Evolutionary conservation across 2,888 invertebrate genomes (phyloP), one percentile per base, ranked within the genome.

Genomic region (Pammene fasciana): DNA sequence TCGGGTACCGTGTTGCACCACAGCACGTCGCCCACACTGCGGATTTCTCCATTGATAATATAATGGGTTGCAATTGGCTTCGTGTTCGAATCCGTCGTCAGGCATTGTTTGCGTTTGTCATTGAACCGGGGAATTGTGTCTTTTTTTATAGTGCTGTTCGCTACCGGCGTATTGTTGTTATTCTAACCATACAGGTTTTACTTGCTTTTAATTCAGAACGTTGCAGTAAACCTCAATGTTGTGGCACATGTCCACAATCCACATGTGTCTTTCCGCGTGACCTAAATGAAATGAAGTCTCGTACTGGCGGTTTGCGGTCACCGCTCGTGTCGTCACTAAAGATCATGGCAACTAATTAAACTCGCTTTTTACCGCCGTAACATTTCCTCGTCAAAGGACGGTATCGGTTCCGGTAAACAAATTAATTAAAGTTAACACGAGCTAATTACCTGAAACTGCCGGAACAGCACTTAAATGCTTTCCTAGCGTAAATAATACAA

Each of bases 11-110:
- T 72, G 82, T 89, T 73, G 66, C 84, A 86, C 74, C 79, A 38
- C 43, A 38, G 59, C 71, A 77, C 75, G 76, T 80, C 87, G 84
- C 89, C 89, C 83, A 87, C 88, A 83, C 75, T 74, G 75, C 79
- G 81, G 89, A 89, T 91, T 88, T 89, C 89, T 87, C 89, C 86
- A 86, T 89, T 88, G 86, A 89, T 70, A 70, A 70, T 89, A 86
- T 76, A 82, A 86, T 82, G 82, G 86, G 82, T 80, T 82, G 76
- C 84, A 84, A 82, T 85, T 84, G 84, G 80, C 80, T 81, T 78
- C 76, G 75, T 78, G 82, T 82, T 83, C 77, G 74, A 79, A 82
- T 85, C 79, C 75, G 76, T 77, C 75, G 74, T 75, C 75, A 80
- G 72, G 81, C 82, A 89, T 89, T 90, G 89, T 89, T 86, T 84